phyloP scores from a whole-genome alignment of 2,797 vertebrate species.

The Sebastes ruberrimus region DNA sequence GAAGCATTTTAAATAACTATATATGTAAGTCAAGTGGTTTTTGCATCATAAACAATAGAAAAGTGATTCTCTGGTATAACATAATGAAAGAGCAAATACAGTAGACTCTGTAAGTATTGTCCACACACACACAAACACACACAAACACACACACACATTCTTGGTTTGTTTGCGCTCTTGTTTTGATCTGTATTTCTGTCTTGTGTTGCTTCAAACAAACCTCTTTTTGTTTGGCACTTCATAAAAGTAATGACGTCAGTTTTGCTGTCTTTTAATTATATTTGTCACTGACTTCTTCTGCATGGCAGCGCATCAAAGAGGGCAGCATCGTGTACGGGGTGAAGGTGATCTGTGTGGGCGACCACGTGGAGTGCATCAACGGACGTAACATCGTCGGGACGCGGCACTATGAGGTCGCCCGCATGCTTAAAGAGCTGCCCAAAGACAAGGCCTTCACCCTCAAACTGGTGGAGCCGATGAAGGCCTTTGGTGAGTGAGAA shows the following conservation, averaged over 20 bases:
- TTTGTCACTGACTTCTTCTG: neutral
- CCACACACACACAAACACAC: neutral
- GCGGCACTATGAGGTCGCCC: constrained; percentile 94
- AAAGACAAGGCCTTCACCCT: constrained; percentile 87
- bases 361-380: constrained; percentile 95
- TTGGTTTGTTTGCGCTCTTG: neutral
- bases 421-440: constrained; percentile 93
- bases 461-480: constrained; percentile 93
- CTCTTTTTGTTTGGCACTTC: neutral
- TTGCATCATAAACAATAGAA: neutral
- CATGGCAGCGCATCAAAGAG: constrained; percentile 90
- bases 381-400: constrained; percentile 86
- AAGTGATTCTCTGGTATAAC: neutral
- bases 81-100: neutral
- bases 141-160: too few relatives aligned
- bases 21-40: constrained; percentile 5
- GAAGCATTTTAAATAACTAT: neutral
- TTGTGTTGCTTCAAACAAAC: neutral
- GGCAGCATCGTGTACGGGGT: constrained; percentile 89
- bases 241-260: neutral
- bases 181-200: neutral
- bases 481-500: constrained; percentile 92
- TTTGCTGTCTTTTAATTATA: neutral
- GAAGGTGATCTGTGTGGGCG: constrained; percentile 91
- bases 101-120: neutral